Conservation (phyloP, 1,140 invertebrate genomes). For the Drosophila tristis region DNA sequence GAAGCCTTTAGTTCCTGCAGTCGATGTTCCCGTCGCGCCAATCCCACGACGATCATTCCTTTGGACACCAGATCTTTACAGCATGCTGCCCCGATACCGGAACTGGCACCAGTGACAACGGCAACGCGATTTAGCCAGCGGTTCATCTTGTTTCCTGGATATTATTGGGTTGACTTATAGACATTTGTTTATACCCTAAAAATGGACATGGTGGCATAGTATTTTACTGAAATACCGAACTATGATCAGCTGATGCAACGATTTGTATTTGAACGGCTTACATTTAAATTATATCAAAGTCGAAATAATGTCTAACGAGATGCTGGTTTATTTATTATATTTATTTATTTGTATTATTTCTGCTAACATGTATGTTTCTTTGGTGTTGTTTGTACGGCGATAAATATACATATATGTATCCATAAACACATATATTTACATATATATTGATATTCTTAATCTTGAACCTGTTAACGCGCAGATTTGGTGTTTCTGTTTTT, state of each 20-base stretch:
- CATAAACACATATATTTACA: slow-evolving; percentile 50
- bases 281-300: too few relatives aligned
- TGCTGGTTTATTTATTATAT: slow-evolving; percentile 37
- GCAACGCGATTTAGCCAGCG: slow-evolving; percentile 70
- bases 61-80: slow-evolving; percentile 83
- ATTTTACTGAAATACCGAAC: too few relatives aligned
- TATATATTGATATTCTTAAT: slow-evolving; percentile 49
- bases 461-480: slow-evolving; percentile 66
- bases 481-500: slow-evolving; percentile 28
- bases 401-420: slow-evolving; percentile 58
- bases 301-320: too few relatives aligned
- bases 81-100: slow-evolving; percentile 86
- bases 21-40: slow-evolving; percentile 87
- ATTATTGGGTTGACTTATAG: too few relatives aligned
- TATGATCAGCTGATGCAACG: too few relatives aligned
- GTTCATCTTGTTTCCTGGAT: slow-evolving; percentile 36
- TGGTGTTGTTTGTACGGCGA: slow-evolving; percentile 62
- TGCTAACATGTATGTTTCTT: slow-evolving; percentile 73
- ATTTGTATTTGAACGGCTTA: too few relatives aligned
- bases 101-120: slow-evolving; percentile 84
- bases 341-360: slow-evolving; percentile 68
- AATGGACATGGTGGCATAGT: too few relatives aligned
- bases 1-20: slow-evolving; percentile 61
- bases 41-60: slow-evolving; percentile 88
- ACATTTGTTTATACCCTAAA: too few relatives aligned